A percentile compares a stretch with the other conserved stretches of the same genome.
These are phyloP conservation scores for Axinella damicornis DNA, from an alignment of 37 sponge, comb jelly and placozoan genomes.

Conservation along the genomic window DNA sequence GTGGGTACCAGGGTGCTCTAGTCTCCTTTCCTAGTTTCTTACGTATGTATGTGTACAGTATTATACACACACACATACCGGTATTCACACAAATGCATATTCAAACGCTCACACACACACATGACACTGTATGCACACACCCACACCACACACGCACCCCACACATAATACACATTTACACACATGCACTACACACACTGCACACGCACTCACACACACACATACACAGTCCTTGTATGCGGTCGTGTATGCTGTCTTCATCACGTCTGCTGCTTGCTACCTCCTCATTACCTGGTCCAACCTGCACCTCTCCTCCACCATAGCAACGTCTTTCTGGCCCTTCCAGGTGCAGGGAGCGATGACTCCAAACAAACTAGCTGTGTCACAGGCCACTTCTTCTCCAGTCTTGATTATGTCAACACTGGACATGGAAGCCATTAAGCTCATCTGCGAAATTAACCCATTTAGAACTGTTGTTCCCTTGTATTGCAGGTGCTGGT, in stretches of 20 bases:
- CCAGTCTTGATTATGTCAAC: background rate
- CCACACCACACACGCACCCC: too few relatives aligned
- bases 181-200: too few relatives aligned
- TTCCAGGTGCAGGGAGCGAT: too few relatives aligned
- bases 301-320: slow-evolving; percentile 52
- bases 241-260: slow-evolving; percentile 80
- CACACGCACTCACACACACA: slow-evolving; percentile 24
- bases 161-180: slow-evolving; percentile 6
- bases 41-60: too few relatives aligned
- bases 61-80: too few relatives aligned
- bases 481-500: slow-evolving; percentile 25
- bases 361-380: too few relatives aligned
- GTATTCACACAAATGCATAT: too few relatives aligned
- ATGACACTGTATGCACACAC: too few relatives aligned
- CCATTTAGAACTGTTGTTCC: background rate
- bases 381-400: background rate
- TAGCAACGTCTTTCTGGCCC: slow-evolving; percentile 87
- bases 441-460: too few relatives aligned
- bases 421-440: too few relatives aligned
- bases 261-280: slow-evolving; percentile 84
- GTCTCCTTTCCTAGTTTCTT: background rate
- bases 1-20: too few relatives aligned
- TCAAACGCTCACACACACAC: slow-evolving; percentile 8
- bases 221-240: slow-evolving; percentile 54
- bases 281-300: slow-evolving; percentile 83